Conservation (phyloP, 2,888 invertebrate species). For the Drosophila rellima region DNA sequence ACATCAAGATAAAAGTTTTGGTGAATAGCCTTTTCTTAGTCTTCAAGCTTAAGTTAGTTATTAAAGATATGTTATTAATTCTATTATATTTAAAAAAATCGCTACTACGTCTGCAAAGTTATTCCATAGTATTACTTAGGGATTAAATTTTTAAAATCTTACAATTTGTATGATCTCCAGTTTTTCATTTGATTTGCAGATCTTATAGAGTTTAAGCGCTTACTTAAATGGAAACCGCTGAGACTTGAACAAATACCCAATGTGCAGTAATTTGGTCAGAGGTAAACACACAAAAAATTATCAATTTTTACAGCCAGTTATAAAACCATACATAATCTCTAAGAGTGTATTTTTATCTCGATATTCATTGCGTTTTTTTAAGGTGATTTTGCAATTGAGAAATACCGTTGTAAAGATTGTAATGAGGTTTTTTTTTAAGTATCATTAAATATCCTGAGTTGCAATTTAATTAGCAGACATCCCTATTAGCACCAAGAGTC, state of each 20-base stretch:
- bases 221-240: background rate
- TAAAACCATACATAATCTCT: slow-evolving; percentile 1
- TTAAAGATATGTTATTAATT: too few species aligned
- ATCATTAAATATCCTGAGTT: slow-evolving; percentile 39
- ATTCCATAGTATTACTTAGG: too few species aligned
- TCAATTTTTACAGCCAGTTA: slow-evolving; percentile 7
- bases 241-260: slow-evolving; percentile 1
- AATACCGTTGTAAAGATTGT: background rate
- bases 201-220: background rate
- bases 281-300: background rate
- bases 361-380: background rate
- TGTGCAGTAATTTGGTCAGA: background rate
- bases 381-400: background rate
- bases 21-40: too few species aligned
- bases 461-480: slow-evolving; percentile 66
- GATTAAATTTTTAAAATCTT: too few species aligned
- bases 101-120: too few species aligned
- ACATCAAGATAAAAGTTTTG: too few species aligned
- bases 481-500: slow-evolving; percentile 56
- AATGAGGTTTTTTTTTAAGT: slow-evolving; percentile 26
- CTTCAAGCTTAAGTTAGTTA: too few species aligned
- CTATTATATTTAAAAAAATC: too few species aligned
- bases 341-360: background rate
- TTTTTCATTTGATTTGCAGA: too few species aligned
- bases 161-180: too few species aligned